Evolutionary conservation across 2,888 invertebrate species (phyloP), one percentile per base, ranked within the genome.

Genomic region (Zonitis immaculata): DNA sequence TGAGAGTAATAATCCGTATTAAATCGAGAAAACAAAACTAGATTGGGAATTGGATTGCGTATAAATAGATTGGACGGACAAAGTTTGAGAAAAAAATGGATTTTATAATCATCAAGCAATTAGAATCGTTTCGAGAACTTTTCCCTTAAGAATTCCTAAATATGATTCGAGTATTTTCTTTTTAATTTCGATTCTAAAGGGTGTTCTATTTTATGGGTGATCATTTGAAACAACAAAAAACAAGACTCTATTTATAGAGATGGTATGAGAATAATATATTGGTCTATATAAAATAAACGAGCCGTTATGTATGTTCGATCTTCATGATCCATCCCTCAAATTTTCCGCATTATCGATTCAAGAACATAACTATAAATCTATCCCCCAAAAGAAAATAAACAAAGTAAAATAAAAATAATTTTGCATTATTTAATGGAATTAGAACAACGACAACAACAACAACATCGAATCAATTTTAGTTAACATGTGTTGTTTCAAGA

Each of bases 71-170:
- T n/a, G 12, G 5, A 6, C 14, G 35, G 35, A 16, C 8, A 6
- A 14, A 6, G 20, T 45, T 27, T 45, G n/a, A n/a, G n/a, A n/a
- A n/a, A 18, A 18, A 45, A 45, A 45, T 45, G 28, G n/a, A n/a
- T n/a, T 45, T 45, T 45, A 16, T 30, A 49, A 43, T 42, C 43
- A 28, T 18, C 28, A 51, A 53, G 45, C 53, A 53, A 53, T 45
- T 53, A 53, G 45, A 42, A 53, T 20, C n/a, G n/a, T n/a, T n/a
- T n/a, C n/a, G n/a, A n/a, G n/a, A n/a, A n/a, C n/a, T n/a, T n/a
- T n/a, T n/a, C n/a, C n/a, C n/a, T n/a, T n/a, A n/a, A n/a, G n/a
- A n/a, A n/a, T n/a, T n/a, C n/a, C n/a, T n/a, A n/a, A n/a, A n/a
- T n/a, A n/a, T n/a, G n/a, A n/a, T n/a, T n/a, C n/a, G n/a, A n/a